These are phyloP conservation scores for Aphelinus certus DNA, from an alignment of 1,140 invertebrate genomes.

Conservation along the genomic window DNA sequence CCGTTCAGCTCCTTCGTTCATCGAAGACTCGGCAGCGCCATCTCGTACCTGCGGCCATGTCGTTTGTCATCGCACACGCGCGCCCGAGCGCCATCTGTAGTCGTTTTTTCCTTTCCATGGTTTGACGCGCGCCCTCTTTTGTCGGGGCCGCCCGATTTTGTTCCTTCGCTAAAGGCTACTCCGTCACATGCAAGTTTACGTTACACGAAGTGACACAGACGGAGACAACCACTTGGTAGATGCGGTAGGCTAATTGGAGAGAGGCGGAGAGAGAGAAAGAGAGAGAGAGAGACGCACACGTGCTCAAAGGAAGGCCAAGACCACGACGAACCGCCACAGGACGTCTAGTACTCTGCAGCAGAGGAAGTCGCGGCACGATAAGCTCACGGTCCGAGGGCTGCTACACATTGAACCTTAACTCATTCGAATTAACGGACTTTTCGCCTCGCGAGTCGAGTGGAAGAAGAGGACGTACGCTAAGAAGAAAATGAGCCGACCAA, in stretches of 20 bases:
- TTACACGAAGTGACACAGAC: not conserved
- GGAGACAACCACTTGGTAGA: not conserved
- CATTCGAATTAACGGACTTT: not conserved
- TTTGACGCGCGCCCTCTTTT: no score
- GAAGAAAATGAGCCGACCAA: not conserved
- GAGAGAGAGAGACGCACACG: no score
- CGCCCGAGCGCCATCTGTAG: no score
- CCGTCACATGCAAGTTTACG: not conserved
- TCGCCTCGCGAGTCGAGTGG: constrained; percentile 11
- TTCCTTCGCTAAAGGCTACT: no score
- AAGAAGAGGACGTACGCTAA: not conserved
- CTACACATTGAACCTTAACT: constrained; percentile 53
- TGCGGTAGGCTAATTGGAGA: not conserved
- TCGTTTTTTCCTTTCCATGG: no score
- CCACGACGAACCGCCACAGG: no score
- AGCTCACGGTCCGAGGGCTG: constrained; percentile 58
- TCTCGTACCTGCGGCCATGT: no score
- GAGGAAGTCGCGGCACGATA: constrained; percentile 51
- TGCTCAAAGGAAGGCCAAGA: no score
- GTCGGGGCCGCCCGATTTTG: no score
- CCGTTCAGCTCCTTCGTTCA: no score
- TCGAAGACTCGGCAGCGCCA: no score
- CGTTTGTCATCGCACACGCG: no score
- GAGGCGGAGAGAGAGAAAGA: not conserved
- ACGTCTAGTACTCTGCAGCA: not conserved